Evolutionary conservation across 2,888 invertebrate genomes (phyloP).

Genomic region (Glaucopsyche alexis): DNA sequence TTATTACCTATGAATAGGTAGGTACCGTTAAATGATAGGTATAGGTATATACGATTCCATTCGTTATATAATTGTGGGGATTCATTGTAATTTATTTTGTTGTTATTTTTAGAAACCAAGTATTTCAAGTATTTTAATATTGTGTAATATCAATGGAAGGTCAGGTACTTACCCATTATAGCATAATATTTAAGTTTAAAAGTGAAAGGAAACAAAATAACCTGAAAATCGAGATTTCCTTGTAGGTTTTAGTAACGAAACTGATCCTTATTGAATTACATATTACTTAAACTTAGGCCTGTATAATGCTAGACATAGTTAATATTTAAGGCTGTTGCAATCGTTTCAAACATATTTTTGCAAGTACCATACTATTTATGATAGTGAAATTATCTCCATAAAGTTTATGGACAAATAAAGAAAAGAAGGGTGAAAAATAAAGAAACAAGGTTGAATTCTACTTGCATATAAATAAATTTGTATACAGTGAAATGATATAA

Average conservation of each 20-base stretch:
- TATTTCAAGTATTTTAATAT: background rate
- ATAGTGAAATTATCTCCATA: background rate
- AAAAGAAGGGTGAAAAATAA: background rate
- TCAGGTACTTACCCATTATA: background rate
- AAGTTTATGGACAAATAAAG: background rate
- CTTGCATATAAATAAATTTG: too few relatives aligned
- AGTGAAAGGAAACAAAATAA: slow-evolving; percentile 24
- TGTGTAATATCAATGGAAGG: slow-evolving; percentile 13
- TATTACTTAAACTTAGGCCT: background rate
- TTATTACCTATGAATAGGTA: too few relatives aligned
- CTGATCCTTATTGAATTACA: background rate
- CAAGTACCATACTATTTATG: background rate
- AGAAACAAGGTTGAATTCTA: background rate
- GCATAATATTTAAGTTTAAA: background rate
- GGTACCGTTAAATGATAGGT: too few relatives aligned
- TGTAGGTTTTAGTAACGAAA: slow-evolving; percentile 9
- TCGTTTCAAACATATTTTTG: background rate
- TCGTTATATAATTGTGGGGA: too few relatives aligned
- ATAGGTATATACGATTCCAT: too few relatives aligned
- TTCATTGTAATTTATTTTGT: too few relatives aligned
- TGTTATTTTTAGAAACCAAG: background rate
- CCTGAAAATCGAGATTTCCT: slow-evolving; percentile 26
- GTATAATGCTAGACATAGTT: background rate
- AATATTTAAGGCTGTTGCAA: background rate
- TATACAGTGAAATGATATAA: too few relatives aligned